A percentile compares a stretch with the other conserved stretches of the same genome.
Conservation (phyloP, 2,113 vertebrate genomes). For the Corythaeola cristata region DNA sequence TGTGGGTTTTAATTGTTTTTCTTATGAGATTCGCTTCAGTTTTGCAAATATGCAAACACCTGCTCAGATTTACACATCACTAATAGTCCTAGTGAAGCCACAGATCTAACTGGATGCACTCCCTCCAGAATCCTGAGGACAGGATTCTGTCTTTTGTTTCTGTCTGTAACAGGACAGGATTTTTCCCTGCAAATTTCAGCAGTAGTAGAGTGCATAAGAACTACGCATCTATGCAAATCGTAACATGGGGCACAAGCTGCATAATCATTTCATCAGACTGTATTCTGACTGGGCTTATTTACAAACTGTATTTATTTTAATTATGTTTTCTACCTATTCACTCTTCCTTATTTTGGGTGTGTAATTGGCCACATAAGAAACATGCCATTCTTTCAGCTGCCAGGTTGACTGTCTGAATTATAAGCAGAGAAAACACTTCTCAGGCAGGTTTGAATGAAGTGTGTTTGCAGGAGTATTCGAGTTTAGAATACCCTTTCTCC, state of each 20-base stretch:
- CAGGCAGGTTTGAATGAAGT: background rate
- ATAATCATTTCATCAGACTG: background rate
- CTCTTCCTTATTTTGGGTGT: background rate
- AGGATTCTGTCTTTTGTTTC: background rate
- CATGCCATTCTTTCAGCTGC: background rate
- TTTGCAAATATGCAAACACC: background rate
- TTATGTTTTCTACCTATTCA: background rate
- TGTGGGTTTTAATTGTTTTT: background rate
- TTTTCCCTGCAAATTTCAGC: background rate
- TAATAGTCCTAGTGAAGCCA: background rate
- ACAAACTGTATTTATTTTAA: background rate
- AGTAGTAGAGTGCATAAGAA: background rate
- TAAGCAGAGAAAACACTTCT: background rate
- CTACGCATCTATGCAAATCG: background rate
- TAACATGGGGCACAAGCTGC: background rate
- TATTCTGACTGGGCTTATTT: slow-evolving; percentile 4
- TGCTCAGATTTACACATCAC: background rate
- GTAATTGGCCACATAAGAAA: background rate
- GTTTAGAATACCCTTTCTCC: background rate
- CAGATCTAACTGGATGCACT: background rate
- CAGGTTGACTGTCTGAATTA: background rate
- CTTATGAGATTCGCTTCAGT: background rate
- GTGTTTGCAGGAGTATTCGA: background rate
- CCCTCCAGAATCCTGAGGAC: background rate
- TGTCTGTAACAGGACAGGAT: background rate